Evolutionary conservation across 2,888 invertebrate genomes (phyloP).

Genomic region (Hypena proboscidalis): DNA sequence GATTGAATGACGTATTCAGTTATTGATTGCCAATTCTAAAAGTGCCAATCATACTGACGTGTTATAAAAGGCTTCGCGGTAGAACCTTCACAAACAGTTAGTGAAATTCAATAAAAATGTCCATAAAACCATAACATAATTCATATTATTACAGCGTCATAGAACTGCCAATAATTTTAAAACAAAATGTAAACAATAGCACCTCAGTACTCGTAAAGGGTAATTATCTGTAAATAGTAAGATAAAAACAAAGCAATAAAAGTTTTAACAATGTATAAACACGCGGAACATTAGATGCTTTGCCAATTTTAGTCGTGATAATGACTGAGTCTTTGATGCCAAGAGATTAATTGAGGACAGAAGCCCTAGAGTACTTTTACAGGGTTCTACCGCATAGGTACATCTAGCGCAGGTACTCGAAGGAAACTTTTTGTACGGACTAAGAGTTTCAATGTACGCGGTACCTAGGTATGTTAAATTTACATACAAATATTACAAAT

Average conservation of each 20-base stretch:
- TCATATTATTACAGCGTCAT: not conserved
- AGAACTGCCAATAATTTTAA: conserved; percentile 2
- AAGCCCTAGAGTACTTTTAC: conserved; percentile 5
- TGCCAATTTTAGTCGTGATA: conserved; percentile 36
- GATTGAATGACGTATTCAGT: conserved; percentile 38
- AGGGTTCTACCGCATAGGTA: conserved; percentile 11
- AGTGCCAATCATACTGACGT: conserved; percentile 18
- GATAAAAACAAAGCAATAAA: conserved; percentile 30
- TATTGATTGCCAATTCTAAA: conserved; percentile 34
- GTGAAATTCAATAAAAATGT: no score
- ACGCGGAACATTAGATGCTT: conserved; percentile 32
- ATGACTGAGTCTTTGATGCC: conserved; percentile 31
- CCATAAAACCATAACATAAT: not conserved
- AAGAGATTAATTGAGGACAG: conserved; percentile 33
- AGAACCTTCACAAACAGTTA: no score
- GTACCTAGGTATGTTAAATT: no score
- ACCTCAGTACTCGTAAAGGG: conserved; percentile 17
- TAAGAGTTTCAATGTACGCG: no score
- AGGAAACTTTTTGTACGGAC: no score
- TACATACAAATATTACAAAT: no score
- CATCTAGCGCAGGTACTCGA: no score
- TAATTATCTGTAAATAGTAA: conserved; percentile 10
- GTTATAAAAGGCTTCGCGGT: not conserved
- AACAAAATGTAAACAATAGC: not conserved
- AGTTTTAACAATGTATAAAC: conserved; percentile 19